phyloP scores from a whole-genome alignment of 2,888 invertebrate genomes.

The Microctonus hyperodae region DNA sequence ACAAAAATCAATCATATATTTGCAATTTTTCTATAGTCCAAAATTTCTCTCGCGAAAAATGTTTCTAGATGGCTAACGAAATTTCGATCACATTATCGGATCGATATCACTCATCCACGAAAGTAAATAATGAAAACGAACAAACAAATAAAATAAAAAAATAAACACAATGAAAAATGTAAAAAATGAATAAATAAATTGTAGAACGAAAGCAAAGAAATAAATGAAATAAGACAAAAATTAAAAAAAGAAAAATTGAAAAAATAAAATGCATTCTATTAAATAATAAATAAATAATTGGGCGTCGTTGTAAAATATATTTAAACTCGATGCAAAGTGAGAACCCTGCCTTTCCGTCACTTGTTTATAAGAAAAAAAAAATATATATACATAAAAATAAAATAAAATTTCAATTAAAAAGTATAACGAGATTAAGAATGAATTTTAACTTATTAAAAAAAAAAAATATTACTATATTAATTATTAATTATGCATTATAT shows the following conservation, averaged over 20 bases:
- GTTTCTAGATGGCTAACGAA: neutral
- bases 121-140: too few relatives aligned
- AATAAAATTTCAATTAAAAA: neutral
- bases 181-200: constrained; percentile 33
- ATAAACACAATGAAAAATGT: constrained; percentile 38
- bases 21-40: neutral
- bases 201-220: constrained; percentile 37
- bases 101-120: constrained; percentile 53
- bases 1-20: too few relatives aligned
- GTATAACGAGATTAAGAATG: neutral
- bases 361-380: constrained; percentile 27
- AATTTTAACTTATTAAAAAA: neutral
- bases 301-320: constrained; percentile 1
- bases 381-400: neutral
- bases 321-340: constrained; percentile 15
- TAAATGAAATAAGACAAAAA: constrained; percentile 7
- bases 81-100: constrained; percentile 39
- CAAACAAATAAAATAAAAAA: too few relatives aligned
- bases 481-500: neutral
- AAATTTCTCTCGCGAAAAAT: neutral
- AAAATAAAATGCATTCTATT: constrained; percentile 10
- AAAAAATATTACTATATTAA: neutral
- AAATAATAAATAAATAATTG: constrained; percentile 8
- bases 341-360: constrained; percentile 38
- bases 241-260: neutral